Evolutionary conservation across 2,797 vertebrate species (phyloP).

Genomic region (Xenentodon cancila): DNA sequence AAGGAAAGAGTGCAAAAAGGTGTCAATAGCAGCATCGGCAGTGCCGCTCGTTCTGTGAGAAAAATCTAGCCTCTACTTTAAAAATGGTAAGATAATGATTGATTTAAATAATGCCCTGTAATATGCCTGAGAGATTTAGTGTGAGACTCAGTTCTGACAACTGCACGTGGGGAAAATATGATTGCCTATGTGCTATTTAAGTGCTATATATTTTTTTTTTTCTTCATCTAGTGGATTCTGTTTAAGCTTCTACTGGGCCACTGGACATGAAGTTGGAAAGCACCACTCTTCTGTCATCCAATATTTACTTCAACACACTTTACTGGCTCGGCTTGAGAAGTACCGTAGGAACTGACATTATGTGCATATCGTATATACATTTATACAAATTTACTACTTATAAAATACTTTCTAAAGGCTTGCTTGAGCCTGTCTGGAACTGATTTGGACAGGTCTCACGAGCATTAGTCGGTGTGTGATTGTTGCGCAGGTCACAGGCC

Average conservation of each 20-base stretch:
- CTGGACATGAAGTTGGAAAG: constrained; percentile 34
- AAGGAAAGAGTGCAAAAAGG: constrained; percentile 76
- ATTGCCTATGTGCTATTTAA: constrained; percentile 82
- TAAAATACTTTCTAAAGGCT: constrained; percentile 76
- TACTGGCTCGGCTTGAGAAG: constrained; percentile 51
- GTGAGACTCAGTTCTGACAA: constrained; percentile 60
- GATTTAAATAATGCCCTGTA: constrained; percentile 75
- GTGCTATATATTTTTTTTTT: constrained; percentile 73
- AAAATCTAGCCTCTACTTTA: constrained; percentile 26
- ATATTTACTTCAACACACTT: constrained; percentile 53
- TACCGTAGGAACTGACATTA: constrained; percentile 60
- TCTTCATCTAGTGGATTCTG: constrained; percentile 66
- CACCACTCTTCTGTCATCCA: constrained; percentile 43
- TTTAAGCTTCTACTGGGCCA: constrained; percentile 60
- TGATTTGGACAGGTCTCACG: constrained; percentile 78
- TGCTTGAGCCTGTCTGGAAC: constrained; percentile 67
- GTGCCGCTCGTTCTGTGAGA: constrained; percentile 35
- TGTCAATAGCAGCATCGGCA: constrained; percentile 23
- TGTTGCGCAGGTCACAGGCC: constrained; percentile 84
- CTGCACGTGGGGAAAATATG: constrained; percentile 57
- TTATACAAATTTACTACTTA: constrained; percentile 76
- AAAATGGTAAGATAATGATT: constrained; percentile 57
- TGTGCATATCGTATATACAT: constrained; percentile 78
- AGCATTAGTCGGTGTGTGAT: constrained; percentile 81
- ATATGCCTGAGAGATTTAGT: constrained; percentile 77